Evolutionary conservation across 1,140 invertebrate species (phyloP).

Genomic region (Helicoverpa armigera): DNA sequence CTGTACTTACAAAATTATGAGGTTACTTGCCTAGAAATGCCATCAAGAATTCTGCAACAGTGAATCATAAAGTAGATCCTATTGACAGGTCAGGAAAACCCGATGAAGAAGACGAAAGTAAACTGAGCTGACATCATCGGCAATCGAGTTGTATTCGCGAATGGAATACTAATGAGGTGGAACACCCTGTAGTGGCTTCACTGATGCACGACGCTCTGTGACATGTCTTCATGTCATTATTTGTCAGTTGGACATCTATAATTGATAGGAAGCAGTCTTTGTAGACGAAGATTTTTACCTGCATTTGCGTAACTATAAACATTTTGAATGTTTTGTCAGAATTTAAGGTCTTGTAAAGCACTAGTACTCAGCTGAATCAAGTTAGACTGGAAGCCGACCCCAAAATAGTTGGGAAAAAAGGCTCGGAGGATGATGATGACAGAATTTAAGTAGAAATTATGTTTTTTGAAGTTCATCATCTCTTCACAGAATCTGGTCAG

Average conservation of each 20-base stretch:
- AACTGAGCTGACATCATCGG: slow-evolving; percentile 9
- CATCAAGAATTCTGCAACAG: background rate
- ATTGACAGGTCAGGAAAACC: slow-evolving; percentile 18
- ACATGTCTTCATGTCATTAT: background rate
- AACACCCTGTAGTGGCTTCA: background rate
- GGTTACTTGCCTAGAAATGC: background rate
- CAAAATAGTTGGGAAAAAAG: too few species aligned
- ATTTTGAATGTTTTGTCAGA: too few species aligned
- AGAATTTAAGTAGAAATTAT: too few species aligned
- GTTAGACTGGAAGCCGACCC: too few species aligned
- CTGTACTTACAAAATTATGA: background rate
- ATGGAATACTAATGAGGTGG: slow-evolving; percentile 11
- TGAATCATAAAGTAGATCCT: background rate
- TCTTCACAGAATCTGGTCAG: too few species aligned
- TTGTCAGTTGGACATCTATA: background rate
- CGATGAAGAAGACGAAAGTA: slow-evolving; percentile 20
- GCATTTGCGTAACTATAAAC: too few species aligned
- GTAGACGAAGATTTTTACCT: too few species aligned
- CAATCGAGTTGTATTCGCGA: background rate
- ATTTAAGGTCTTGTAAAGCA: too few species aligned
- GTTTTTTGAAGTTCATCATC: too few species aligned
- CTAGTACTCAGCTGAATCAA: too few species aligned
- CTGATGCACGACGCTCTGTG: background rate
- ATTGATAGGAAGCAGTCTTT: too few species aligned
- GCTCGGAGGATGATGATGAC: too few species aligned